Evolutionary conservation across 2,888 invertebrate species (phyloP).

Genomic region (Cetonia aurata): DNA sequence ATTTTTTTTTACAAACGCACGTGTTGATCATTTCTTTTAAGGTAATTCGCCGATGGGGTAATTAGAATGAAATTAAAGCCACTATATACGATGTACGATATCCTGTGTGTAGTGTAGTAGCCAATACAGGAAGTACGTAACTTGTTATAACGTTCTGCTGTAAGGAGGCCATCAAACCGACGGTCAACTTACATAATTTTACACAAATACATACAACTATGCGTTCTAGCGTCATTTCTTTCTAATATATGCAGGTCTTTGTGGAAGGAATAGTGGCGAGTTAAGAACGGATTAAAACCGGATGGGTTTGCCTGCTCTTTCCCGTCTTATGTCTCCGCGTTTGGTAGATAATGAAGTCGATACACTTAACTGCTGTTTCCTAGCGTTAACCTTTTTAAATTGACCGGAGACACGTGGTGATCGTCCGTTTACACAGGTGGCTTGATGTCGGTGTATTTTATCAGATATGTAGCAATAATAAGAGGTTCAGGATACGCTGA

Average conservation of each 20-base stretch:
- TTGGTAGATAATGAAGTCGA: slow-evolving; percentile 19
- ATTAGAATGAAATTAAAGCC: slow-evolving; percentile 16
- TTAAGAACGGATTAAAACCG: slow-evolving; percentile 28
- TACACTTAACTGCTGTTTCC: slow-evolving; percentile 20
- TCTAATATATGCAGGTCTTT: neutral
- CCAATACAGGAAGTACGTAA: slow-evolving; percentile 20
- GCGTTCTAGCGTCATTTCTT: neutral
- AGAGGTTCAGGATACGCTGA: too few relatives aligned
- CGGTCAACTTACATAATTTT: slow-evolving; percentile 25
- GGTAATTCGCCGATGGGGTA: slow-evolving; percentile 1
- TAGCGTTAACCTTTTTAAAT: slow-evolving; percentile 12
- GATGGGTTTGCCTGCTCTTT: slow-evolving; percentile 13
- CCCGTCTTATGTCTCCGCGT: neutral
- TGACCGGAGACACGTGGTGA: slow-evolving; percentile 7
- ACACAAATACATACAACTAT: neutral
- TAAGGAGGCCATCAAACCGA: slow-evolving; percentile 23
- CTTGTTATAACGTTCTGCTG: slow-evolving; percentile 5
- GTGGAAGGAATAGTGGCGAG: neutral
- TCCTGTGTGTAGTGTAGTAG: slow-evolving; percentile 8
- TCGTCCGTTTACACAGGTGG: neutral
- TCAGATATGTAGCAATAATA: too few relatives aligned
- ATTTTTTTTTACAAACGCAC: neutral
- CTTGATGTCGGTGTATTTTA: too few relatives aligned
- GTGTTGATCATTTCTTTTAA: slow-evolving; percentile 1
- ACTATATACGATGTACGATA: slow-evolving; percentile 21